phyloP scores from a whole-genome alignment of 1,140 invertebrate species.

The Branchinecta lindahli region DNA sequence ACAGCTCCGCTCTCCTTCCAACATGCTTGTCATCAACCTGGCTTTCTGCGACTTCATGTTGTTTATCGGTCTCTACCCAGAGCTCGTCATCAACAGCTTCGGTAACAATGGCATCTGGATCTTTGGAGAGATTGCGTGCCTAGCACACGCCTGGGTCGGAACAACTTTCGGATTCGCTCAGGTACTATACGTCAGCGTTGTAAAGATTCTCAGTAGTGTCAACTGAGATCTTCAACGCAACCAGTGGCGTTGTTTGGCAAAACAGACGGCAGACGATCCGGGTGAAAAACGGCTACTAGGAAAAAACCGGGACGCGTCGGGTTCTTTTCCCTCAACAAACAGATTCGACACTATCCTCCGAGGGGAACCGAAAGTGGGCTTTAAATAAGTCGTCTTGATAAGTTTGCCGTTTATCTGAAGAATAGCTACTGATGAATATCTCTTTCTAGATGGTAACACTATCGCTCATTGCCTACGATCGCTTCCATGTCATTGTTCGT shows the following conservation, averaged over 20 bases:
- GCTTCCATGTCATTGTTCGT: constrained; percentile 29
- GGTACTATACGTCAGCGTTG: background rate
- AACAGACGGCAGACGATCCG: no score
- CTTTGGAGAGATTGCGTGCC: constrained; percentile 21
- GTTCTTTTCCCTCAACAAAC: no score
- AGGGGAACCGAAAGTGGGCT: no score
- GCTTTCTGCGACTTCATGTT: constrained; percentile 30
- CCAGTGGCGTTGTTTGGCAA: no score
- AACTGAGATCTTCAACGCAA: no score
- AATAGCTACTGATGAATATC: no score
- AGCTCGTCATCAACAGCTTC: constrained; percentile 33
- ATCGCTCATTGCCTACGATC: constrained; percentile 41
- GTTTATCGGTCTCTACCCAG: constrained; percentile 22
- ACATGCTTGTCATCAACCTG: constrained; percentile 34
- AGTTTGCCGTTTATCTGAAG: no score
- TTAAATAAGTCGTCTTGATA: no score
- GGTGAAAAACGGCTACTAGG: no score
- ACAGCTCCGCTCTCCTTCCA: constrained; percentile 31
- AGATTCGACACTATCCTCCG: no score
- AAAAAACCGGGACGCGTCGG: no score
- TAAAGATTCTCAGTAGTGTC: no score
- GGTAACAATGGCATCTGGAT: constrained; percentile 21
- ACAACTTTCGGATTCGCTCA: constrained; percentile 14
- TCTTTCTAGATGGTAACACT: constrained; percentile 26
- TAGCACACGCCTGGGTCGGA: constrained; percentile 21